Percentiles rank a stretch among this genome's conserved stretches.
These are phyloP conservation scores for Bryconaethiops microstoma DNA, from an alignment of 2,797 vertebrate genomes.

Conservation along the genomic window DNA sequence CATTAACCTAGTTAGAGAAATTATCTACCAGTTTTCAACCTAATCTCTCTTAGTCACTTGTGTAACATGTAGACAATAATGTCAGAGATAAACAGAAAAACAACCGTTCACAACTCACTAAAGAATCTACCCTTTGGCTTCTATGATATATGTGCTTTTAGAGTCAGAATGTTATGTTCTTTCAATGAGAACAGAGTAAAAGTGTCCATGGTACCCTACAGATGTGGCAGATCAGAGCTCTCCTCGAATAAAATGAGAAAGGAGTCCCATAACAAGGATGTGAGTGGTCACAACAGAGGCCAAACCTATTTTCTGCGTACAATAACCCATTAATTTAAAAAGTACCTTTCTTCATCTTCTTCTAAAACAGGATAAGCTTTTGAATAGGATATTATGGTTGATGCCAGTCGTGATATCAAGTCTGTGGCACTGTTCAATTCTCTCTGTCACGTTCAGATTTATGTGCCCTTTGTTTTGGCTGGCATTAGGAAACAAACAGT, in stretches of 20 bases:
- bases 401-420: slow-evolving; percentile 59
- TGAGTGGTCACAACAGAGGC: not conserved
- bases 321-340: not conserved
- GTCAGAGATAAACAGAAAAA: too few species aligned
- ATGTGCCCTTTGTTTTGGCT: slow-evolving; percentile 62
- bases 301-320: not conserved
- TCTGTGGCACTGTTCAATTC: slow-evolving; percentile 19
- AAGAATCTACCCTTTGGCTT: too few species aligned
- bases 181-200: too few species aligned
- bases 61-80: too few species aligned
- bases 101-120: too few species aligned
- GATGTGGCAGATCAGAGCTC: not conserved
- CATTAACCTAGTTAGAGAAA: too few species aligned
- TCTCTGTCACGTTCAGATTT: slow-evolving; percentile 40
- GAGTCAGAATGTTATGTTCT: too few species aligned
- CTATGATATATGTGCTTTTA: too few species aligned
- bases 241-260: too few species aligned
- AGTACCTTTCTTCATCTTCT: not conserved
- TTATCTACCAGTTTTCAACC: too few species aligned
- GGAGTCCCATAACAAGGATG: too few species aligned
- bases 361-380: not conserved
- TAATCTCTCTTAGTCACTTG: too few species aligned
- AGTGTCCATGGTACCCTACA: not conserved
- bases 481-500: slow-evolving; percentile 59
- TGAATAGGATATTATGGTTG: not conserved